Percentiles rank a stretch among this genome's conserved stretches.
These are phyloP conservation scores for Pomacea maculata DNA, from an alignment of 1,140 invertebrate genomes.

Conservation along the genomic window DNA sequence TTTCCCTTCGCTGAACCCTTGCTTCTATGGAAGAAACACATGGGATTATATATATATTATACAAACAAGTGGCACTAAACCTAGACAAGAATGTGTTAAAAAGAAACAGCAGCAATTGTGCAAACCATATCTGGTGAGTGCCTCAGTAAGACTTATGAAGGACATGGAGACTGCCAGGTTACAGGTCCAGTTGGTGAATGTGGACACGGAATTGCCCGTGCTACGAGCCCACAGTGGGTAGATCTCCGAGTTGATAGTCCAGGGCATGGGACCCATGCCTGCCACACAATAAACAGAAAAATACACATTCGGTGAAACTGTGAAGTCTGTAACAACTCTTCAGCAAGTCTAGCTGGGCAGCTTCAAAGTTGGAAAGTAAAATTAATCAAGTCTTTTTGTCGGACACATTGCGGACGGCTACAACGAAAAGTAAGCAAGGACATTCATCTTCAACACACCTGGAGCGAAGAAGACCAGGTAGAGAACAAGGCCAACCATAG, in stretches of 20 bases:
- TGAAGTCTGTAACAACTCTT: too few relatives aligned
- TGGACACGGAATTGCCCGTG: constrained; percentile 70
- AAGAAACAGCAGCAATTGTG: too few relatives aligned
- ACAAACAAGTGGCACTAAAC: too few relatives aligned
- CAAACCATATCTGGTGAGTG: constrained; percentile 68
- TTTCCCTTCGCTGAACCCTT: too few relatives aligned
- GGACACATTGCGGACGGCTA: too few relatives aligned
- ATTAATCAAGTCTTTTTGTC: too few relatives aligned
- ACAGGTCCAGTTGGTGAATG: constrained; percentile 72
- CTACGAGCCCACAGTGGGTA: constrained; percentile 74
- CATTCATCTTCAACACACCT: constrained; percentile 53
- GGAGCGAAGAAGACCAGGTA: constrained; percentile 71
- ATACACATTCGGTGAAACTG: neutral
- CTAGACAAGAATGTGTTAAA: too few relatives aligned
- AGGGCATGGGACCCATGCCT: constrained; percentile 75
- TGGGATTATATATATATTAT: too few relatives aligned
- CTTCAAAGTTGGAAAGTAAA: too few relatives aligned
- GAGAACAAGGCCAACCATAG: constrained; percentile 67
- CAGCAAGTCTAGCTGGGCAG: too few relatives aligned
- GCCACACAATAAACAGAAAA: constrained; percentile 12
- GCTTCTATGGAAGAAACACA: too few relatives aligned
- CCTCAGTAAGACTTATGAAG: constrained; percentile 69
- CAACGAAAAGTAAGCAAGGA: too few relatives aligned
- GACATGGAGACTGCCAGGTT: constrained; percentile 73
- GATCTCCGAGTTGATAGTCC: constrained; percentile 76